Base-by-base conservation (phyloP, 23 tunicate species). In the Botrylloides violaceus region DNA sequence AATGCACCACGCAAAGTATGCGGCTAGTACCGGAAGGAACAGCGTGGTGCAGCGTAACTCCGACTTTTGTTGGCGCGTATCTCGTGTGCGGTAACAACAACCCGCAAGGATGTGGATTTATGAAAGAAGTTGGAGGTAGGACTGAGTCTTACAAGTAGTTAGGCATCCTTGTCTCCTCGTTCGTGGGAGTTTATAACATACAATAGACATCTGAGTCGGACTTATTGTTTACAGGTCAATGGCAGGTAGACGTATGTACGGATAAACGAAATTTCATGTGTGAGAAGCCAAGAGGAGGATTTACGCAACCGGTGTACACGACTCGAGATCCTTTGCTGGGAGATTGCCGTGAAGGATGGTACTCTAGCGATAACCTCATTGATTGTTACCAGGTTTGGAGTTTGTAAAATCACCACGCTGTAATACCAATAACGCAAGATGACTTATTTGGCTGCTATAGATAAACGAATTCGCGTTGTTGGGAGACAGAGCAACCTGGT, bases 21-120 rank as follows among this genome's bases (percentile, higher is more conserved):
- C 94, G 85, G 0, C 60, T 62, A 3, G 59, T 53, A 23, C 31
- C 1, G 0, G 43, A 71, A 0, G 80, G 64, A 56, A 37, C 71
- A 21, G 78, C 83, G 9, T 87, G 96, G 96, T 87, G 96, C 83
- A 87, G 96, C 34, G 64, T 81, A 0, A 86, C 81, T 34, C 77
- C 87, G 3, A 78, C 72, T 3, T 87, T 36, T 34, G 22, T 28
- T 20, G 96, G 96, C 22, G 9, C 66, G 32, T 77, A 75, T 71
- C 35, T 81, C 9, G 58, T 76, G 63, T 87, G 96, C 50, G 87
- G 83, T 9, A 64, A 59, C 19, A 77, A 75, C 9, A 36, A 78
- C 27, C 81, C 79, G 38, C 79, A 71, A 36, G 96, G 87, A 4
- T 87, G 96, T 50, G 70, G 87, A 5, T 81, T 32, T 49, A 64